These are phyloP conservation scores for Amblyteles armatorius DNA, from an alignment of 2,888 invertebrate genomes.

Conservation along the genomic window DNA sequence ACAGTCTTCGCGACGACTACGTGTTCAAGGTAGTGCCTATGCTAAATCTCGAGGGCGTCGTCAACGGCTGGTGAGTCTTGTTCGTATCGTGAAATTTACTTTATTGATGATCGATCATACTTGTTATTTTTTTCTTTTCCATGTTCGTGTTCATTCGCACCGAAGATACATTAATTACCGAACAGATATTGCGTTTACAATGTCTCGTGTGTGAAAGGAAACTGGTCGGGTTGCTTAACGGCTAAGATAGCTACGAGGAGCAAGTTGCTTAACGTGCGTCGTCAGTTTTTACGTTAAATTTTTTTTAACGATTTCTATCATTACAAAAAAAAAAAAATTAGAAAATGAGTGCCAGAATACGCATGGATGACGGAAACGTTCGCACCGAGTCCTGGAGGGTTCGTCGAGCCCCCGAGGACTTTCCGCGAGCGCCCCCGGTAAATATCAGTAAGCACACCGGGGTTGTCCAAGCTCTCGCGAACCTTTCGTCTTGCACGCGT, in stretches of 20 bases:
- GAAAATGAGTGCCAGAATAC: conserved; percentile 69
- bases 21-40: conserved; percentile 95
- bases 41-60: conserved; percentile 95
- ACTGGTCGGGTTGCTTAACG: conserved; percentile 12
- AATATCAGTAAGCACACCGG: conserved; percentile 8
- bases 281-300: conserved; percentile 26
- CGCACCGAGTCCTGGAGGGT: conserved; percentile 31
- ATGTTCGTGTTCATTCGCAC: conserved; percentile 75
- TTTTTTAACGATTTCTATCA: conserved; percentile 15
- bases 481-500: conserved; percentile 82
- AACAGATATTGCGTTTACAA: conserved; percentile 32
- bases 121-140: conserved; percentile 68
- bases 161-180: conserved; percentile 54
- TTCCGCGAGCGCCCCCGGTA: neutral
- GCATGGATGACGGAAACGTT: conserved; percentile 82
- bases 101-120: conserved; percentile 79
- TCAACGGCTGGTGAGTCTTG: conserved; percentile 92
- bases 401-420: conserved; percentile 11
- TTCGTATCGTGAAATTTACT: conserved; percentile 65
- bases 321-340: conserved; percentile 24
- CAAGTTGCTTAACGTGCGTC: conserved; percentile 38
- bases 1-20: conserved; percentile 88
- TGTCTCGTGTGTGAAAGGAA: conserved; percentile 28
- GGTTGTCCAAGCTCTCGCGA: conserved; percentile 47
- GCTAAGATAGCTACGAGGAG: conserved; percentile 18